Base-by-base conservation (phyloP, 1,140 invertebrate genomes). In the Drosophila persimilis region DNA sequence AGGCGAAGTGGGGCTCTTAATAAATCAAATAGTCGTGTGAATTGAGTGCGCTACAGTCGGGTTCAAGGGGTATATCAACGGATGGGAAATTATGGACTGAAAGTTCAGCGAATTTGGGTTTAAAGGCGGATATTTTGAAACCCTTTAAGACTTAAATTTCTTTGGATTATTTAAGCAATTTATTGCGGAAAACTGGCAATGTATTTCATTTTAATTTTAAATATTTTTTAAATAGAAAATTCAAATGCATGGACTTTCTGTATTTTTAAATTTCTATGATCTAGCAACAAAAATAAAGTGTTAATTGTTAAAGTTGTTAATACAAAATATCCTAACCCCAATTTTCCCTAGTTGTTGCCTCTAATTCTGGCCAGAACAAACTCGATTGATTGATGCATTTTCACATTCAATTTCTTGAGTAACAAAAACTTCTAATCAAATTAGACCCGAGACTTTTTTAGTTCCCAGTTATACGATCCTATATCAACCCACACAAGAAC, bases 1-100 rank as follows among this genome's bases (percentile, higher is more conserved):
- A 29, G 11, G 20, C 61, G 29, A 58, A 58, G 48, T 71, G 76
- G 35, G 35, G 43, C 58, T 75, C 79, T 88, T 89, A 83, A 88
- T 88, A 88, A 88, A 88, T 88, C 84, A 88, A 88, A 88, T 77
- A 88, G 59, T 83, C 84, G 84, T 88, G 83, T 84, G 83, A 88
- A 89, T 55, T 62, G 71, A 62, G 53, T 54, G 22, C 83, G 11
- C 78, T 86, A 72, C 70, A 51, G n/a, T n/a, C 22, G 6, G 67
- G 22, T 26, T 43, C 24, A 8, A 39, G 6, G 31, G 78, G 83
- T 9, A 57, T 69, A 61, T 73, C 11, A 4, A 13, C 35, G 4
- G 4, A 13, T 11, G 11, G 9, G 13, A 39, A 39, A 39, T 13
- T 13, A 39, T 39, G 35, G 35, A 39, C 35, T 13, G 29, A 31